phyloP scores from a whole-genome alignment of 1,140 invertebrate species.

The Cryptotermes secundus region DNA sequence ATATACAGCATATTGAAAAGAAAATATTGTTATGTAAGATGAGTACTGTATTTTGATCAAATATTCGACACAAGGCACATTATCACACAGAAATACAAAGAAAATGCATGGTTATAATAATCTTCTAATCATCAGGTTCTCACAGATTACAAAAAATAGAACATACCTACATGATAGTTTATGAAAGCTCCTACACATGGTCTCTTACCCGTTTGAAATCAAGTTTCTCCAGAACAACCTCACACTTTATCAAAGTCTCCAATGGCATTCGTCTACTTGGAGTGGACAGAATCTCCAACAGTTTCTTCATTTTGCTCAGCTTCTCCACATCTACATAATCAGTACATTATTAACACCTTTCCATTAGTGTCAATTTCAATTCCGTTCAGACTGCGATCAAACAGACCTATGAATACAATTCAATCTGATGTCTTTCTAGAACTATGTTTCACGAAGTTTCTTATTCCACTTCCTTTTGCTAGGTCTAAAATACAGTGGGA shows the following conservation, averaged over 20 bases:
- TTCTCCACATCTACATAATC: slow-evolving; percentile 72
- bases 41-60: too few species aligned
- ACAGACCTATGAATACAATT: not conserved
- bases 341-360: not conserved
- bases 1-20: too few species aligned
- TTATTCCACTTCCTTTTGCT: too few species aligned
- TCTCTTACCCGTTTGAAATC: slow-evolving; percentile 68
- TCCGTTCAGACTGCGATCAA: not conserved
- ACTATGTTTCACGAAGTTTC: too few species aligned
- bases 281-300: slow-evolving; percentile 87
- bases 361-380: not conserved
- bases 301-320: slow-evolving; percentile 86
- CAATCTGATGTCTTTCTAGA: not conserved
- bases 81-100: not conserved
- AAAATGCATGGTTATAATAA: slow-evolving; percentile 20
- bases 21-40: too few species aligned
- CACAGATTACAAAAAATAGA: too few species aligned
- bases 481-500: too few species aligned
- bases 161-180: not conserved
- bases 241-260: slow-evolving; percentile 88
- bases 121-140: not conserved
- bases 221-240: slow-evolving; percentile 84
- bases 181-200: not conserved
- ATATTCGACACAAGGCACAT: not conserved
- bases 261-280: slow-evolving; percentile 83